A percentile compares a stretch with the other conserved stretches of the same genome.
These are phyloP conservation scores for Sylvia atricapilla DNA, from an alignment of 2,113 vertebrate species.

Conservation along the genomic window DNA sequence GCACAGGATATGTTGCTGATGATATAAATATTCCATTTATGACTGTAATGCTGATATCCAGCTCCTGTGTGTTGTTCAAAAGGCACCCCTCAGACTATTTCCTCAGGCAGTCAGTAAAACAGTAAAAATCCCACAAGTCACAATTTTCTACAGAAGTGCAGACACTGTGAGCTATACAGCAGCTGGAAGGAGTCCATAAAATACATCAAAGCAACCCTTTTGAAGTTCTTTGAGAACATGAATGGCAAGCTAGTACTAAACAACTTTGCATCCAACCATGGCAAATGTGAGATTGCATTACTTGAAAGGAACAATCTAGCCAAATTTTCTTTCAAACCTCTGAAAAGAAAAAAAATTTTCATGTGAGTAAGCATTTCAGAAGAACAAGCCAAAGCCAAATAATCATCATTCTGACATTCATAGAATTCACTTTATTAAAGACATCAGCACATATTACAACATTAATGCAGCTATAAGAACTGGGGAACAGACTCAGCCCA, in stretches of 20 bases:
- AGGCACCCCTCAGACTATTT: neutral
- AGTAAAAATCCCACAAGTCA: neutral
- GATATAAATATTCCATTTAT: neutral
- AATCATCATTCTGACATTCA: constrained; percentile 10
- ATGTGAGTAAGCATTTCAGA: constrained; percentile 27
- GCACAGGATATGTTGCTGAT: neutral
- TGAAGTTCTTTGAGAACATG: constrained; percentile 29
- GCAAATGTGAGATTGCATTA: constrained; percentile 24
- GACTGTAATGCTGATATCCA: neutral
- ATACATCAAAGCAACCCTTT: constrained; percentile 21
- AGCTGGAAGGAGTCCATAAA: constrained; percentile 31
- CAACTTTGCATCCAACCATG: neutral
- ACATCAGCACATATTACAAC: neutral
- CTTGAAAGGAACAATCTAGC: constrained; percentile 20
- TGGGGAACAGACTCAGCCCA: neutral
- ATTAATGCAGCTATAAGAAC: neutral
- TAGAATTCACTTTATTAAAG: constrained; percentile 11
- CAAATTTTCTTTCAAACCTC: constrained; percentile 42
- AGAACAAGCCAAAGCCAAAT: neutral
- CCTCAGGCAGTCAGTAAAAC: neutral
- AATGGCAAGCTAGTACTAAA: constrained; percentile 13
- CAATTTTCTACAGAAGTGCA: neutral
- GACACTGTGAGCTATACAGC: neutral
- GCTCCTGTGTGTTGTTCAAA: neutral
- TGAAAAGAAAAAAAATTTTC: constrained; percentile 8